Conservation (phyloP, 2,113 vertebrate species). For the Himantopus leucocephalus region DNA sequence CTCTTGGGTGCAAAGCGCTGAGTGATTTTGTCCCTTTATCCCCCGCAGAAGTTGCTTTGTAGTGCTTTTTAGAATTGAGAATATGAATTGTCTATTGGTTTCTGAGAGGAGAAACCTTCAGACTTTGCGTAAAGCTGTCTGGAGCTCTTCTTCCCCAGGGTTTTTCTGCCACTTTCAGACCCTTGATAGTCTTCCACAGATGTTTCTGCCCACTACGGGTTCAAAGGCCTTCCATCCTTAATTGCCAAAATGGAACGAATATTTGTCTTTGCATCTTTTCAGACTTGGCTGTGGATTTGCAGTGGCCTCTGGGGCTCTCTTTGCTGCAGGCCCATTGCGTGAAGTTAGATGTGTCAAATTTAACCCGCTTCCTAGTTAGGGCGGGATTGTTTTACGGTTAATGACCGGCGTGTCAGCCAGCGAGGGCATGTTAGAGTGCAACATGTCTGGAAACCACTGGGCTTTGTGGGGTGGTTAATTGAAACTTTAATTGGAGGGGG, state of each 20-base stretch:
- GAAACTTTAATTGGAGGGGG: constrained; percentile 5
- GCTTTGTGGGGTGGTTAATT: constrained; percentile 14
- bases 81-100: not conserved
- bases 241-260: not conserved
- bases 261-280: not conserved
- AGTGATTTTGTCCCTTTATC: not conserved
- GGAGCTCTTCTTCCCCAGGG: not conserved
- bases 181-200: not conserved
- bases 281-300: not conserved
- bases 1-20: not conserved
- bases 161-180: not conserved
- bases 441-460: not conserved
- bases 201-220: not conserved
- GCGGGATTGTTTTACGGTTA: not conserved
- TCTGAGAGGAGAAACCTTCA: not conserved
- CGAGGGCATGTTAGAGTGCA: not conserved
- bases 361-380: not conserved
- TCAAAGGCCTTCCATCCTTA: not conserved
- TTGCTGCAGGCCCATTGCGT: not conserved
- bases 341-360: not conserved
- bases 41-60: not conserved
- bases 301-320: not conserved
- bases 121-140: not conserved
- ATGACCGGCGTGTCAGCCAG: not conserved
- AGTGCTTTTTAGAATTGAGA: not conserved